These are phyloP conservation scores for Melanostoma mellinum DNA, from an alignment of 2,888 invertebrate genomes.

Conservation along the genomic window DNA sequence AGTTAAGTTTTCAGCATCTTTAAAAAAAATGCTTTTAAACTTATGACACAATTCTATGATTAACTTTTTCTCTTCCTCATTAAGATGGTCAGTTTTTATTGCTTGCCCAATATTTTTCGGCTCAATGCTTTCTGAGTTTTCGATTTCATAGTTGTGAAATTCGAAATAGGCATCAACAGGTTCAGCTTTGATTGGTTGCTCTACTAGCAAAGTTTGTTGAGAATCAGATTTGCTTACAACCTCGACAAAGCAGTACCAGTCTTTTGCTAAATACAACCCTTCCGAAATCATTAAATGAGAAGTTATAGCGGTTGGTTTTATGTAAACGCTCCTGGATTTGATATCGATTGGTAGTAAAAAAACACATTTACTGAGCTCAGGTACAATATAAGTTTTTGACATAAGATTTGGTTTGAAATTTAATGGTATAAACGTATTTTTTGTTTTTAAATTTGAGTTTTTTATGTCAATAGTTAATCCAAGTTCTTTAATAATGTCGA, in stretches of 20 bases:
- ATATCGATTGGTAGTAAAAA: conserved; percentile 1
- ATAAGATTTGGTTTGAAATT: conserved; percentile 16
- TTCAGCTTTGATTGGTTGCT: neutral
- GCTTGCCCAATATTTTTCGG: too few relatives aligned
- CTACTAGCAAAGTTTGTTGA: conserved; percentile 3
- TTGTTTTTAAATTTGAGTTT: conserved; percentile 1
- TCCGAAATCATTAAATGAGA: neutral
- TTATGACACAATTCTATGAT: neutral
- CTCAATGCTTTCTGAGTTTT: too few relatives aligned
- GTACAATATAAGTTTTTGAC: conserved; percentile 3
- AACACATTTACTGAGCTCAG: conserved; percentile 2
- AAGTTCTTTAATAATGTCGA: neutral
- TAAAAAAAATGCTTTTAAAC: conserved; percentile 3
- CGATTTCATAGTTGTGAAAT: too few relatives aligned
- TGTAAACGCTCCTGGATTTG: conserved; percentile 11
- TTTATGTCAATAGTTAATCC: neutral
- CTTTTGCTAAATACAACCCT: neutral
- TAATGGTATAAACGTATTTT: neutral
- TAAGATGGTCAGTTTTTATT: too few relatives aligned
- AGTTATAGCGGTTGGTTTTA: neutral
- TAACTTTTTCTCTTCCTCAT: neutral
- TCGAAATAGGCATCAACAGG: too few relatives aligned
- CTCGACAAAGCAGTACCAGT: neutral
- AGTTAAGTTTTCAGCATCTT: neutral
- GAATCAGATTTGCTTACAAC: neutral